These are phyloP conservation scores for Maniola hyperantus DNA, from an alignment of 2,888 invertebrate species.

Conservation along the genomic window DNA sequence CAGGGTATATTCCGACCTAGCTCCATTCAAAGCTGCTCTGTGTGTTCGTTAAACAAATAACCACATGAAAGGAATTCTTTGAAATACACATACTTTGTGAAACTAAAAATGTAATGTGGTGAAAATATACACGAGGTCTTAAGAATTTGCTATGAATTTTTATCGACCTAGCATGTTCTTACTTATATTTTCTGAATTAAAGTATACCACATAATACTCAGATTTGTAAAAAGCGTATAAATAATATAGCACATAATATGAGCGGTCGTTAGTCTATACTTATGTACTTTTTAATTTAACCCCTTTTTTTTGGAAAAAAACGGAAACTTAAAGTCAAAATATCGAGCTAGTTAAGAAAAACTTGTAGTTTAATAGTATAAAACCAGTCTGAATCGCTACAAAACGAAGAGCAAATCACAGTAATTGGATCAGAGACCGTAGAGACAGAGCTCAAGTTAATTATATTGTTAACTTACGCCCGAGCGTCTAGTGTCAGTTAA, in stretches of 20 bases:
- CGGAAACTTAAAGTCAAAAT: background rate
- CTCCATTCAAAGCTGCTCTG: background rate
- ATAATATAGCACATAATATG: no score
- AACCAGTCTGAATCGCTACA: conserved; percentile 15
- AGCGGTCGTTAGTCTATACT: no score
- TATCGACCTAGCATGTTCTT: background rate
- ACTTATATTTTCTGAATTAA: no score
- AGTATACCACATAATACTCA: no score
- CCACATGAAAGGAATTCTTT: background rate
- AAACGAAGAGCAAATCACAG: conserved; percentile 28
- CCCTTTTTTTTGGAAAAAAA: no score
- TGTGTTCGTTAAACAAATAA: background rate
- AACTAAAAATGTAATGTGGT: background rate
- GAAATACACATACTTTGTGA: conserved; percentile 3
- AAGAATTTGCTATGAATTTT: background rate
- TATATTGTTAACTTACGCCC: conserved; percentile 43
- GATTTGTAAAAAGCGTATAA: no score
- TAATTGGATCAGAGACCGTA: conserved; percentile 24
- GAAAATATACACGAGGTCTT: background rate
- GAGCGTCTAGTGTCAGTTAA: conserved; percentile 19
- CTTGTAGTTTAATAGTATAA: background rate
- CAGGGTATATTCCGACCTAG: background rate
- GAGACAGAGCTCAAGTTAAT: conserved; percentile 37
- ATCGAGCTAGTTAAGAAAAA: background rate
- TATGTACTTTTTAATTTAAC: no score